These are phyloP conservation scores for Diadromus collaris DNA, from an alignment of 2,888 invertebrate species.

Conservation along the genomic window DNA sequence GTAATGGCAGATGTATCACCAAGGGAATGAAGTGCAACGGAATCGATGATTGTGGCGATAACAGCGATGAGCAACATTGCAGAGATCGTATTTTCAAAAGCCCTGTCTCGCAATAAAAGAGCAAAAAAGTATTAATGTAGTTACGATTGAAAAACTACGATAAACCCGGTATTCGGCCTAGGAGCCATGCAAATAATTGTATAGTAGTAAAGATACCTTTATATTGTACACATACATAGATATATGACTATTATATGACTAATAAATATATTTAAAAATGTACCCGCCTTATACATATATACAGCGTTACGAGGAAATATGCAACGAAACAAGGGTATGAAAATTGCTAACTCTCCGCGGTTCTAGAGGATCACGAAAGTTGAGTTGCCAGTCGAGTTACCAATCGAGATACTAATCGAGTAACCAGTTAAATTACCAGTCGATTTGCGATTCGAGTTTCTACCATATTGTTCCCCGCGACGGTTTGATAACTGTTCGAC, in stretches of 20 bases:
- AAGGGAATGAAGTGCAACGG: slow-evolving; percentile 85
- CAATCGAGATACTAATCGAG: no score
- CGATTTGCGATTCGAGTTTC: no score
- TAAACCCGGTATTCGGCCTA: slow-evolving; percentile 37
- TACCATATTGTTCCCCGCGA: no score
- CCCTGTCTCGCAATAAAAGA: slow-evolving; percentile 22
- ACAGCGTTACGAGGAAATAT: no score
- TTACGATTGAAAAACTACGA: slow-evolving; percentile 33
- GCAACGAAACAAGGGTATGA: no score
- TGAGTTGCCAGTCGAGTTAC: no score
- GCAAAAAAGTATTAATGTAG: slow-evolving; percentile 45
- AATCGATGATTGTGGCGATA: slow-evolving; percentile 85
- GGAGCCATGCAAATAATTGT: slow-evolving; percentile 57
- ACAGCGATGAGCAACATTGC: slow-evolving; percentile 84
- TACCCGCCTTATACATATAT: neutral
- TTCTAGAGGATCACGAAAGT: no score
- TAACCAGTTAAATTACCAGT: no score
- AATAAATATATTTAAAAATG: slow-evolving; percentile 37
- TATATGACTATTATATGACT: slow-evolving; percentile 40
- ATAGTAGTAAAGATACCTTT: slow-evolving; percentile 56
- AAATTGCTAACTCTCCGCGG: no score
- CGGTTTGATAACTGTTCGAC: no score
- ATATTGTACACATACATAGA: slow-evolving; percentile 53
- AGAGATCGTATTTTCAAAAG: slow-evolving; percentile 67
- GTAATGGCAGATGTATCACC: slow-evolving; percentile 84